Conservation (phyloP, 2,797 vertebrate genomes). For the Crossoptilon crossoptilon region DNA sequence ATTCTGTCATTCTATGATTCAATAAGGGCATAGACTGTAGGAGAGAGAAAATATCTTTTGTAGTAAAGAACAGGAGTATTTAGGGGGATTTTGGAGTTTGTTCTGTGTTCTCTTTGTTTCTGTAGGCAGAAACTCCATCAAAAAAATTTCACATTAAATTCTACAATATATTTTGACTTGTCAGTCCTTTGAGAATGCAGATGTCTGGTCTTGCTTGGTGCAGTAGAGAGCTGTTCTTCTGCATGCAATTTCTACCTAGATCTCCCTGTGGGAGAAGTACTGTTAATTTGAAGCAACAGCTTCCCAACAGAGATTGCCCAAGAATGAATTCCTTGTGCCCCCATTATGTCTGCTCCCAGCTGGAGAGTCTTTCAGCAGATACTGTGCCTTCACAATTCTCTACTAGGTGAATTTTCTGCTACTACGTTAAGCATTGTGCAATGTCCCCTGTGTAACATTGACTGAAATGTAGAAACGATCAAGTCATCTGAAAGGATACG, state of each 20-base stretch:
- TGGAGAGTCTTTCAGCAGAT: slow-evolving; percentile 39
- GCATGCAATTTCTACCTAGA: neutral
- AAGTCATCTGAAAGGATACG: slow-evolving; percentile 72
- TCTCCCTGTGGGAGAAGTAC: neutral
- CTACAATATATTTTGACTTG: neutral
- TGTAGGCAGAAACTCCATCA: neutral
- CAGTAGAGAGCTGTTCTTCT: neutral
- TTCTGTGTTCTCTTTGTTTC: neutral
- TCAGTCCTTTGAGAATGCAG: neutral
- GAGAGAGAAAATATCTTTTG: neutral
- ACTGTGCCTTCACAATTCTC: slow-evolving; percentile 15
- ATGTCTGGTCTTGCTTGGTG: neutral
- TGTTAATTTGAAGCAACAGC: slow-evolving; percentile 33
- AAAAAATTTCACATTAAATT: neutral
- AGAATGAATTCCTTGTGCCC: slow-evolving; percentile 49
- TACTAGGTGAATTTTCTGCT: slow-evolving; percentile 68
- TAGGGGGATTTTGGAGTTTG: neutral
- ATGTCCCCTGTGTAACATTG: slow-evolving; percentile 71
- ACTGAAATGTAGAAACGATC: slow-evolving; percentile 67
- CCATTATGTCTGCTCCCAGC: slow-evolving; percentile 52
- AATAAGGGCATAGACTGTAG: accelerated
- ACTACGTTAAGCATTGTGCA: slow-evolving; percentile 49
- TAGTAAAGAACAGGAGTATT: neutral
- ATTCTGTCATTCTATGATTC: neutral
- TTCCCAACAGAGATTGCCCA: slow-evolving; percentile 38